phyloP scores from a whole-genome alignment of 2,113 vertebrate genomes.

The Oophaga pumilio region DNA sequence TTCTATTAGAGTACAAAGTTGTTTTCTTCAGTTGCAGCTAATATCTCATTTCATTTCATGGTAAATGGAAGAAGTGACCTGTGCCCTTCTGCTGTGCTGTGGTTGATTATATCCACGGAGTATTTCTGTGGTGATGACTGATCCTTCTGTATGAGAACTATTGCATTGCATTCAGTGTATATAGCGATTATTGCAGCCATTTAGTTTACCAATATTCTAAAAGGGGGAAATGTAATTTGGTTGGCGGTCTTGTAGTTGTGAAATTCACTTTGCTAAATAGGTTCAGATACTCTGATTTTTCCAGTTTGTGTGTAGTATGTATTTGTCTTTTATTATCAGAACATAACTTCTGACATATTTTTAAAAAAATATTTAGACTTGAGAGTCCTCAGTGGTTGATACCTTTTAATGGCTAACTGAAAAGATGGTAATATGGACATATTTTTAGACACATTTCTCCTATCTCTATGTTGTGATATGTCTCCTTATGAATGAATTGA shows the following conservation, averaged over 20 bases:
- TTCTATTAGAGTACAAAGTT: background rate
- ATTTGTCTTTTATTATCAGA: background rate
- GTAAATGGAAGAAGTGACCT: constrained; percentile 2
- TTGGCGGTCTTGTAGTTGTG: too few relatives aligned
- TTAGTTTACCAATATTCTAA: too few relatives aligned
- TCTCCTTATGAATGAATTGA: too few relatives aligned
- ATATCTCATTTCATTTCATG: constrained; percentile 10
- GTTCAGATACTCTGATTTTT: background rate
- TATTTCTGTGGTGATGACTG: background rate
- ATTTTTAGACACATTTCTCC: too few relatives aligned
- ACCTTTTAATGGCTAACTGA: too few relatives aligned
- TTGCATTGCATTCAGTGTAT: background rate
- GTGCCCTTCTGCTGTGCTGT: background rate
- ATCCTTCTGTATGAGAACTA: background rate
- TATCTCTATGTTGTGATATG: too few relatives aligned
- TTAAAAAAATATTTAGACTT: too few relatives aligned
- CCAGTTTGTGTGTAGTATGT: background rate
- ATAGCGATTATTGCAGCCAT: too few relatives aligned
- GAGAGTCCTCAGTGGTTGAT: too few relatives aligned
- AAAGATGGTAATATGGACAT: too few relatives aligned
- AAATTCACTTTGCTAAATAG: background rate
- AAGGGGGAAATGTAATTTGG: background rate
- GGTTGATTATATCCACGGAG: constrained; percentile 18
- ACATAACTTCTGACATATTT: background rate
- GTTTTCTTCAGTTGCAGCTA: background rate